Percentiles rank a stretch among this genome's conserved stretches.
phyloP scores from a whole-genome alignment of 2,888 invertebrate genomes.

The Mesopsocus fuscifrons region DNA sequence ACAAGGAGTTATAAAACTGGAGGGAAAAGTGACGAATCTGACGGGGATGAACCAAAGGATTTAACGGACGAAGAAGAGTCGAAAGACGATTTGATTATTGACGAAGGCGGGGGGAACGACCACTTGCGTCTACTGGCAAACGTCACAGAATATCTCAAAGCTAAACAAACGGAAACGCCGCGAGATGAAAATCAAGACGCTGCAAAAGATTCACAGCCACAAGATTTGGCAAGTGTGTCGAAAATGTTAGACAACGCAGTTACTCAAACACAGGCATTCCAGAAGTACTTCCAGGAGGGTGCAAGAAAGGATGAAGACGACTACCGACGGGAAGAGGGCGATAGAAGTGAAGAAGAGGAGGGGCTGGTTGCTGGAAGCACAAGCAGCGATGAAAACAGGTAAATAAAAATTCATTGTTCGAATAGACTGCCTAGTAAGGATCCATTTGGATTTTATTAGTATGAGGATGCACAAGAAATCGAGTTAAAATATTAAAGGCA shows the following conservation, averaged over 20 bases:
- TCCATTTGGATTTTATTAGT: too few relatives aligned
- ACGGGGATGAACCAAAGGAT: conserved; percentile 20
- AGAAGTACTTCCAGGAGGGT: conserved; percentile 37
- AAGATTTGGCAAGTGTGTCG: conserved; percentile 58
- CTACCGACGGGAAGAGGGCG: conserved; percentile 20
- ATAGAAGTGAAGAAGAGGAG: conserved; percentile 44
- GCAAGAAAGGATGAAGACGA: conserved; percentile 13
- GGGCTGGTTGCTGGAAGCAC: conserved; percentile 58
- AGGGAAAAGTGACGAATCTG: conserved; percentile 35
- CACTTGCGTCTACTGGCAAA: conserved; percentile 5
- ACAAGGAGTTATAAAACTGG: conserved; percentile 24
- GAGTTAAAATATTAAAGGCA: too few relatives aligned
- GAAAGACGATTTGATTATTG: conserved; percentile 46
- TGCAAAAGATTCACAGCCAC: conserved; percentile 20
- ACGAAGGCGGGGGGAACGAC: conserved; percentile 29
- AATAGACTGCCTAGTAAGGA: too few relatives aligned
- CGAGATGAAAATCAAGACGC: conserved; percentile 18
- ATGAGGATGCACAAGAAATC: too few relatives aligned
- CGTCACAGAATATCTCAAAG: conserved; percentile 19
- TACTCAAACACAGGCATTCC: conserved; percentile 36
- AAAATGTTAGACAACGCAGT: conserved; percentile 56
- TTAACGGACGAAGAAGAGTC: conserved; percentile 31
- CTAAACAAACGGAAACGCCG: conserved; percentile 14
- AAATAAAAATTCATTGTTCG: too few relatives aligned
- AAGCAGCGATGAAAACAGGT: conserved; percentile 64